Evolutionary conservation across 2,888 invertebrate genomes (phyloP), one percentile per base, ranked within the genome.

Genomic region (Rhingia campestris): DNA sequence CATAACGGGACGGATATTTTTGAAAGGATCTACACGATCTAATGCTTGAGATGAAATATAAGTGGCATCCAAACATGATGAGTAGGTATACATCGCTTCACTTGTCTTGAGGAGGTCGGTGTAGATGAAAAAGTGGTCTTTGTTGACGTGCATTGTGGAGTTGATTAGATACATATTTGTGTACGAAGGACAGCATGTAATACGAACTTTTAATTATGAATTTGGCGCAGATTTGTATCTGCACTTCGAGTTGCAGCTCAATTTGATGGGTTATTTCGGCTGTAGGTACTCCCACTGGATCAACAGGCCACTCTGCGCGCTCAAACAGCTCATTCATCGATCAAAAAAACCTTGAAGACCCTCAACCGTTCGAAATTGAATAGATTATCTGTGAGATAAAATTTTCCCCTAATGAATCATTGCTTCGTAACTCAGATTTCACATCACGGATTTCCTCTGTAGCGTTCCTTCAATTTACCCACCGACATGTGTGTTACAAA

Each of bases 401-500:
- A 70, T 22, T 22, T 39, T 39, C 35, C 58, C 39, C 47, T 69
- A 79, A 84, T 82, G 77, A 73, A 74, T 73, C 73, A 51, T 32
- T 64, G 22, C 47, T 35, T 54, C 51, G 0, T 32, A 72, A 54
- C 82, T 84, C 69, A 43, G 54, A 75, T 84, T 84, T 61, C 84
- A 84, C 64, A 74, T 82, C 64, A 82, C 67, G 75, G 56, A 73
- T 63, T 69, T 77, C 72, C 67, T 73, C 61, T 47, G 47, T 64
- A 37, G 5, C 22, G 7, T 14, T 53, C 14, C 43, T 12, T 39
- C 6, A 6, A 9, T 45, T 47, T 35, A 39, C 7, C 22, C 22
- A 9, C 64, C 37, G 70, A 75, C 84, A 84, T 84, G 70, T 84
- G 84, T 84, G 84, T 80, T 84, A 84, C 84, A 84, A 84, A 84